These are phyloP conservation scores for Camelus dromedarius DNA, from an alignment of 2,113 vertebrate species.

Conservation along the genomic window DNA sequence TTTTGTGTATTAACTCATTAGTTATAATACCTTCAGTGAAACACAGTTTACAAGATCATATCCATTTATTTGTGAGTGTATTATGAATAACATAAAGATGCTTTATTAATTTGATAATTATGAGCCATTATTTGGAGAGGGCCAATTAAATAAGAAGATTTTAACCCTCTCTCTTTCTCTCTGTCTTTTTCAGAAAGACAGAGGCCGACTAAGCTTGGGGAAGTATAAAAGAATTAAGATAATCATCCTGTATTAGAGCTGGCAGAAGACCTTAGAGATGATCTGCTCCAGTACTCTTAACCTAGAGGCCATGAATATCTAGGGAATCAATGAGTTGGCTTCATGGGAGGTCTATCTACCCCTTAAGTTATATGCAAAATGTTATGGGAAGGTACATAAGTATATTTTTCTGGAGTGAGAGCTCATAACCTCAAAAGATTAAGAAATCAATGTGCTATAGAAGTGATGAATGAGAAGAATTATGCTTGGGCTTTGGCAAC, in stretches of 20 bases:
- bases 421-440: neutral
- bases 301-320: neutral
- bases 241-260: neutral
- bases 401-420: neutral
- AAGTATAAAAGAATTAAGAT: neutral
- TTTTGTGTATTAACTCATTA: conserved; percentile 67
- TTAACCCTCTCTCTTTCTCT: neutral
- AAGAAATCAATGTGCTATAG: neutral
- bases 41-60: conserved; percentile 42
- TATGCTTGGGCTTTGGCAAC: neutral
- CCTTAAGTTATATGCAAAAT: neutral
- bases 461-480: neutral
- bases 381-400: neutral
- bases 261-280: neutral
- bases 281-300: neutral
- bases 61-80: conserved; percentile 54
- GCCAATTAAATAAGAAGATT: conserved; percentile 22
- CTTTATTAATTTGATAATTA: conserved; percentile 64
- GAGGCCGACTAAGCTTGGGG: neutral
- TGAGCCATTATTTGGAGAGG: conserved; percentile 31
- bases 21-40: conserved; percentile 45
- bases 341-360: neutral
- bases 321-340: neutral
- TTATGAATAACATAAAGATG: conserved; percentile 28
- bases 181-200: neutral